Base-by-base conservation (phyloP, 2,888 invertebrate species). In the Ichneumoninae sp. region DNA sequence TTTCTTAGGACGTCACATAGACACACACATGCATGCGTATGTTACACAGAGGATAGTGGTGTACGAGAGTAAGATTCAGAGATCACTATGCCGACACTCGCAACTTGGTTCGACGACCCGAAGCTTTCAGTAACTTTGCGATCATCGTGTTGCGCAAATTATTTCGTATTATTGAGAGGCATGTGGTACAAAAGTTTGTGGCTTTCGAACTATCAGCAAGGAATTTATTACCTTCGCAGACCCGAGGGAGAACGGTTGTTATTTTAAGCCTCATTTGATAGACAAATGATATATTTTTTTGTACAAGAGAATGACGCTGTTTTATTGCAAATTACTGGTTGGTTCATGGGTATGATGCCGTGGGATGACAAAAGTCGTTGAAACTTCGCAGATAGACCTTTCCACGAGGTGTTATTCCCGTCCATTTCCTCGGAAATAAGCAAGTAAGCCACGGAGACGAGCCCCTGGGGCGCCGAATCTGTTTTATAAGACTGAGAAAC, bases 401-500 rank as follows among this genome's bases (percentile, higher is more conserved):
- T 80, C 40, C 54, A n/a, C 26, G 47, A 26, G 54, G 22, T 44
- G 52, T 10, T 68, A 19, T 79, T 78, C 36, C 47, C 79, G 77
- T 82, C 77, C 80, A 79, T 88, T 87, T 86, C 86, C 82, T 71
- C 47, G 68, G 86, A 84, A 86, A 85, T 82, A 85, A 86, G 71
- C 66, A 62, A 89, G 89, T 87, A 86, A 82, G 85, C 87, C 85
- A 89, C 87, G 82, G 86, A 86, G 87, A 84, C 80, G 83, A 76
- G 82, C 13, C 80, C 81, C 72, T 22, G 75, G 84, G 80, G 72
- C 85, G 52, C 62, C 54, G 81, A 91, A 90, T 91, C 89, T 88
- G 91, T 91, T 92, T 92, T 90, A 90, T 87, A 90, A 88, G 91
- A 91, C 91, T 89, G 88, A 90, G 90, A 92, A 91, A 91, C 91